These are phyloP conservation scores for Umimayanthus kanabou DNA, from an alignment of 92 coral and sea anemone genomes.

Conservation along the genomic window DNA sequence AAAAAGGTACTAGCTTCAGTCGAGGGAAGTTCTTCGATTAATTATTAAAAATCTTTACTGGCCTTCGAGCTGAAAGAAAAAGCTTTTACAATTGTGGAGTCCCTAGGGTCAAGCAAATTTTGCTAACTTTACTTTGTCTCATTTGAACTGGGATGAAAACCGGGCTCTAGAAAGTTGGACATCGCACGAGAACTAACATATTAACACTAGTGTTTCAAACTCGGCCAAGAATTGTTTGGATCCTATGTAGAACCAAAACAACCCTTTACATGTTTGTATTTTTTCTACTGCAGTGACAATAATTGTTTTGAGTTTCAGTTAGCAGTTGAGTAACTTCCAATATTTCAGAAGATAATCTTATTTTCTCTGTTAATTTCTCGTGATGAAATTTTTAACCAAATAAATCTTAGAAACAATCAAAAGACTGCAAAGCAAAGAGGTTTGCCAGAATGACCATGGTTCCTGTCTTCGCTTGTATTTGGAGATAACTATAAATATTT, in stretches of 20 bases:
- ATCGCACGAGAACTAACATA: neutral
- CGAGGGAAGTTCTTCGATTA: neutral
- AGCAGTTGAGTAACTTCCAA: neutral
- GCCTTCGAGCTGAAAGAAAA: slow-evolving; percentile 13
- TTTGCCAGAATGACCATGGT: neutral
- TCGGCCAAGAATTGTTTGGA: neutral
- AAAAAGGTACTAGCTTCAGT: slow-evolving; percentile 1
- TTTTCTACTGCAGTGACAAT: neutral
- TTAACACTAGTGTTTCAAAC: neutral
- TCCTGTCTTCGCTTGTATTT: slow-evolving; percentile 16
- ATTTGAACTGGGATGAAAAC: neutral
- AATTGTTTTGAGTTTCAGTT: neutral
- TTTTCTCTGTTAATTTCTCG: neutral
- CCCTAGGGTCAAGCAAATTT: neutral
- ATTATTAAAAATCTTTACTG: slow-evolving; percentile 20
- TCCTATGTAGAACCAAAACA: neutral
- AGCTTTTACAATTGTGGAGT: neutral
- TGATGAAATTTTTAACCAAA: neutral
- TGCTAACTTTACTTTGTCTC: neutral
- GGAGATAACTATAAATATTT: slow-evolving; percentile 21
- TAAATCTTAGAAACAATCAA: neutral
- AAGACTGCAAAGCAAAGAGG: neutral
- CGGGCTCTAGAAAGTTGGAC: neutral
- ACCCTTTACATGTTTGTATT: neutral
- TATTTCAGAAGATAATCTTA: neutral